These are phyloP conservation scores for Enteromius afrohamiltoni DNA, from an alignment of 2,797 vertebrate species.

Conservation along the genomic window DNA sequence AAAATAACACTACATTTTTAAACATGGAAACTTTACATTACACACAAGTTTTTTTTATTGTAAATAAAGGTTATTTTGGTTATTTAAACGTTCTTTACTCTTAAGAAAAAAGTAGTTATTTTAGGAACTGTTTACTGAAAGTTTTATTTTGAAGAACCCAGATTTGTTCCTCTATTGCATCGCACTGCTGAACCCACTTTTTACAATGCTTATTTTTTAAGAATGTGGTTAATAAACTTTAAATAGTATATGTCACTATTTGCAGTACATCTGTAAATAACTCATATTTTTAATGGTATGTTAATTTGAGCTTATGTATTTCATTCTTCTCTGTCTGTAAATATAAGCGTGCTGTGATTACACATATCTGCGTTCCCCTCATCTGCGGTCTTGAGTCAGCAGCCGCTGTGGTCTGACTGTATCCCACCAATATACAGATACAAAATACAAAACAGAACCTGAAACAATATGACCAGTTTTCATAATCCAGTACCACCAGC, in stretches of 20 bases:
- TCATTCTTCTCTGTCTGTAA: background rate
- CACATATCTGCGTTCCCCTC: background rate
- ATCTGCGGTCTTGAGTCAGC: slow-evolving; percentile 27
- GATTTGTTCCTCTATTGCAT: background rate
- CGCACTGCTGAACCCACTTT: background rate
- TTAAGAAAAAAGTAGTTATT: background rate
- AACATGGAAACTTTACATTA: background rate
- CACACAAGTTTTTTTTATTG: background rate
- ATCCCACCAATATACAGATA: slow-evolving; percentile 21
- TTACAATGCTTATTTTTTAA: background rate
- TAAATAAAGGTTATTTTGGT: background rate
- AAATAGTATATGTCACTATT: background rate
- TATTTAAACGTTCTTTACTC: background rate
- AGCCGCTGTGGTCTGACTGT: background rate
- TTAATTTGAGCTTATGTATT: background rate
- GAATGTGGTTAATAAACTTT: background rate
- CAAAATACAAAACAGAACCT: background rate
- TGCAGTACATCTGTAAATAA: background rate
- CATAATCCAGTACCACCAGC: background rate
- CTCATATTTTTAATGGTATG: background rate
- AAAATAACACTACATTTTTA: background rate
- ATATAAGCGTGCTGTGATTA: background rate
- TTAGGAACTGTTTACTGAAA: background rate
- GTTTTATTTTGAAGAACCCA: background rate
- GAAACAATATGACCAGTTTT: background rate